Base-by-base conservation (phyloP, 2,797 vertebrate species). In the Parauchenoglanis punctatus region DNA sequence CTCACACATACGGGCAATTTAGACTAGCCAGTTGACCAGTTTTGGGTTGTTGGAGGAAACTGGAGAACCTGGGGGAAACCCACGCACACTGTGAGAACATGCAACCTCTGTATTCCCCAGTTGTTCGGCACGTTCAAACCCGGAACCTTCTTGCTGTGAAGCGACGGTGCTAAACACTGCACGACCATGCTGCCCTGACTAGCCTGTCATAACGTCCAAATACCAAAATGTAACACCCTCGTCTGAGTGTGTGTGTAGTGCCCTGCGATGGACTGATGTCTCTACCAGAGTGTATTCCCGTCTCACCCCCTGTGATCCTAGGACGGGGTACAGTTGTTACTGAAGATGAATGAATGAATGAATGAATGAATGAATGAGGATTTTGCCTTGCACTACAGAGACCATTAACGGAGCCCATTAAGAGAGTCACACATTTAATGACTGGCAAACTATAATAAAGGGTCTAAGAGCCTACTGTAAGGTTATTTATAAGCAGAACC, bases 281-380 rank as follows among this genome's bases (percentile, higher is more conserved):
- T 54, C 15, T 54, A 54, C 15, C 15, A 77, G 49, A 17, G 49
- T 56, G 75, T 77, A 56, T 77, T 76, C n/a, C 25, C 8, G 73
- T 13, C 15, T 77, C 75, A 77, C n/a, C 49, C 13, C 73, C 2
- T 13, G 46, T 76, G 13, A 52, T 76, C 68, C 68, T 3, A 70
- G 11, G 25, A 72, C 25, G 20, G 75, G 15, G 20, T 10, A 31
- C n/a, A 56, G 7, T 1, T 73, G 10, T 28, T 40, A 80, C 54
- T 80, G 54, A 59, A 40, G 61, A 82, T 31, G 17, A 65, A 81
- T 80, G 31, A 81, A 81, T 61, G 20, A 81, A 44, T 40, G 28
- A 80, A 59, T 40, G 18, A 61, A 61, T 61, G 20, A 81, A 63
- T 15, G 58, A 63, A 81, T n/a, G 31, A 81, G 61, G 5, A 63